These are phyloP conservation scores for Agrotis ipsilon DNA, from an alignment of 2,888 invertebrate species.

Conservation along the genomic window DNA sequence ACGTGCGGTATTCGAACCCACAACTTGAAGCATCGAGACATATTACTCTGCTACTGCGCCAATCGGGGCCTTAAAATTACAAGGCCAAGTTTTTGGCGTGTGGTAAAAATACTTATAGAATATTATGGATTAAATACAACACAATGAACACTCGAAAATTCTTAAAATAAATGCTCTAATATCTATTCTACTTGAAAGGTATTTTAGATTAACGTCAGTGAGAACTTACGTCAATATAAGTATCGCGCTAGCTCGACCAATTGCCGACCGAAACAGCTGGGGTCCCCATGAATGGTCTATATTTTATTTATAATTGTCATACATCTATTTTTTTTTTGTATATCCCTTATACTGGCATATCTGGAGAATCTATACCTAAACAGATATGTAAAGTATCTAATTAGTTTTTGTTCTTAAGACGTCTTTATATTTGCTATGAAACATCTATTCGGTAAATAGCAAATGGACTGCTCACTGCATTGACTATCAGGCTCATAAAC, in stretches of 20 bases:
- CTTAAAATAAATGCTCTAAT: slow-evolving; percentile 35
- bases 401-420: slow-evolving; percentile 27
- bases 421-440: slow-evolving; percentile 8
- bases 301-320: slow-evolving; percentile 25
- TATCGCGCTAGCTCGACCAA: slow-evolving; percentile 14
- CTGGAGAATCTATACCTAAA: slow-evolving; percentile 51
- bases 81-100: not conserved
- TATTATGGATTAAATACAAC: slow-evolving; percentile 28
- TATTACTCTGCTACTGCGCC: not conserved
- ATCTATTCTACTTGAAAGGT: slow-evolving; percentile 21
- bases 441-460: not conserved
- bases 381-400: slow-evolving; percentile 52
- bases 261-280: slow-evolving; percentile 27
- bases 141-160: slow-evolving; percentile 23
- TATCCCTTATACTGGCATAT: slow-evolving; percentile 45
- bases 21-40: not conserved
- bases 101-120: not conserved
- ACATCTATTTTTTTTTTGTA: slow-evolving; percentile 21
- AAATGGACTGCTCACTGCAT: slow-evolving; percentile 7
- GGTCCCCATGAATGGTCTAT: slow-evolving; percentile 21
- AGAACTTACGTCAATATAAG: slow-evolving; percentile 48
- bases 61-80: slow-evolving; percentile 6
- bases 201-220: slow-evolving; percentile 23
- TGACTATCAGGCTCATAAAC: not conserved
- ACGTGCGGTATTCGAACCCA: slow-evolving; percentile 25